phyloP scores from a whole-genome alignment of 2,888 invertebrate species.

The Perizoma affinitatum region DNA sequence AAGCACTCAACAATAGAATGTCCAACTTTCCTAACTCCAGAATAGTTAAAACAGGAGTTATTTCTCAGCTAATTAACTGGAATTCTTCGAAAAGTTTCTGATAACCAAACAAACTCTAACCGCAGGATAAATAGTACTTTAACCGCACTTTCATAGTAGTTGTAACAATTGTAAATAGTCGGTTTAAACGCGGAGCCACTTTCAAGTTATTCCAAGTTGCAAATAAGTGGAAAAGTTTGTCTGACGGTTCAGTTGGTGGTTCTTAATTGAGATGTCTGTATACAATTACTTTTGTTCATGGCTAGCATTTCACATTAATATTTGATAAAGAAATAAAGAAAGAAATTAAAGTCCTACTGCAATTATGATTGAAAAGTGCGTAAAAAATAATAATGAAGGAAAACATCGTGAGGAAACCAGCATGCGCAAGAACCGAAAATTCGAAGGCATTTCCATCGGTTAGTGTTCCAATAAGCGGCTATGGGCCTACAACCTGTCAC shows the following conservation, averaged over 20 bases:
- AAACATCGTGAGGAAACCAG: no score
- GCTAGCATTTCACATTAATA: no score
- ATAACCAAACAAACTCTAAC: slow-evolving; percentile 36
- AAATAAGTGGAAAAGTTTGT: slow-evolving; percentile 27
- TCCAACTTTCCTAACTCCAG: slow-evolving; percentile 14
- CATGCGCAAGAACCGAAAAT: no score
- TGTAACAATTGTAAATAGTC: slow-evolving; percentile 35
- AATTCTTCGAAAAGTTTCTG: slow-evolving; percentile 34
- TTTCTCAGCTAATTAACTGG: slow-evolving; percentile 37
- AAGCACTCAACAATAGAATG: slow-evolving; percentile 5
- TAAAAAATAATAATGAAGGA: no score
- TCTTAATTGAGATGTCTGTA: slow-evolving; percentile 20
- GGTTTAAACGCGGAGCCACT: slow-evolving; percentile 26
- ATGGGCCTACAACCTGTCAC: no score
- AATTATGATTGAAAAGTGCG: no score
- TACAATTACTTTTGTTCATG: no score
- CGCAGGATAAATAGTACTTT: slow-evolving; percentile 27
- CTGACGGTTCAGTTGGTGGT: slow-evolving; percentile 11
- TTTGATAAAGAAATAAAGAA: no score
- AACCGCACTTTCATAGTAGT: slow-evolving; percentile 29
- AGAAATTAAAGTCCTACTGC: no score
- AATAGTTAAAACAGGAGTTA: slow-evolving; percentile 31
- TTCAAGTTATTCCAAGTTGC: slow-evolving; percentile 29
- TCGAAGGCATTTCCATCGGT: no score
- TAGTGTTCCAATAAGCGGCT: no score